Base-by-base conservation (phyloP, 2,797 vertebrate genomes). In the Coendou prehensilis region DNA sequence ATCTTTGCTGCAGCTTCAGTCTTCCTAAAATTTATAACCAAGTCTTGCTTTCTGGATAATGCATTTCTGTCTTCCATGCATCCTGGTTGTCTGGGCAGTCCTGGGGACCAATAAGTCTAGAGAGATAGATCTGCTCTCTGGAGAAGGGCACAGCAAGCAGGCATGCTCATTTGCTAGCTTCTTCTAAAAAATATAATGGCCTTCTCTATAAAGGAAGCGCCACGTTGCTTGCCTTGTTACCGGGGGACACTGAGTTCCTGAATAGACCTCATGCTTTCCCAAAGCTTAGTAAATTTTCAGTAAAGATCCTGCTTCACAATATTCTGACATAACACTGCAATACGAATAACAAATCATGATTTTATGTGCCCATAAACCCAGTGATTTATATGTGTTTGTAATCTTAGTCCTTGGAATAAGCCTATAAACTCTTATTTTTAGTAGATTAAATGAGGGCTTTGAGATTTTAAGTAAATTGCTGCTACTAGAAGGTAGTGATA, bases 371-470 rank as follows among this genome's bases (percentile, higher is more conserved):
- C 14, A 28, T 5, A 81, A 2, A 18, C 41, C 15, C 63, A 3
- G 28, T 79, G 33, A 75, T 83, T 91, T 78, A n/a, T 50, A 45
- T 50, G 6, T 73, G 15, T 75, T 76, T 87, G 22, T 54, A 37
- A 73, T 59, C 71, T 95, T 85, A 63, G 61, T 15, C 54, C 8
- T 81, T 96, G 22, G 57, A 81, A 90, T 17, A 93, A 87, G 23
- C 6, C 47, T 87, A 4, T 30, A 50, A 56, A 18, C 6, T 50
- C 41, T 14, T 7, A 75, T 69, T 75, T 45, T 14, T 2, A 37
- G 11, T 33, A 84, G 63, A 71, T 92, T 76, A 87, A 50, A 33
- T 4, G 8, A 33, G 93, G 8, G 6, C 11, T 85, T 83, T 93
- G 52, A 87, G 83, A 92, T 37, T n/a, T 75, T 80, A 93, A 9